A percentile compares a stretch with the other conserved stretches of the same genome.
Conservation (phyloP, 2,888 invertebrate species). For the Thelaira solivaga region DNA sequence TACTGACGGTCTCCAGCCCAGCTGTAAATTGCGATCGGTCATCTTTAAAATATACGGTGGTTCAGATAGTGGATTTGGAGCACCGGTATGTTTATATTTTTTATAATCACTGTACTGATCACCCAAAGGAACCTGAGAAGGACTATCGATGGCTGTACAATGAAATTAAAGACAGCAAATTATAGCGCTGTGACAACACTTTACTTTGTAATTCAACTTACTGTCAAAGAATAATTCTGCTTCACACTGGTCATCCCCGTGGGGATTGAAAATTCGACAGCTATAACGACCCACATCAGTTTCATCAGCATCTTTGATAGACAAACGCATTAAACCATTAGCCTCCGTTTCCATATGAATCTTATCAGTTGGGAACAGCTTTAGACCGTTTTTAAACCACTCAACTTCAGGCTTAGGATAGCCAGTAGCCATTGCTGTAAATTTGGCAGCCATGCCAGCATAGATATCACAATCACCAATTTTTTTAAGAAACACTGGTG, state of each 20-base stretch:
- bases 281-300: conserved; percentile 91
- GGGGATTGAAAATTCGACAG: conserved; percentile 88
- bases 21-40: conserved; percentile 90
- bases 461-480: conserved; percentile 92
- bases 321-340: conserved; percentile 85
- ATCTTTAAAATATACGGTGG: conserved; percentile 94
- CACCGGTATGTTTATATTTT: conserved; percentile 87
- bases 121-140: conserved; percentile 82
- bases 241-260: conserved; percentile 89
- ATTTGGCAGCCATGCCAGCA: conserved; percentile 92
- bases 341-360: conserved; percentile 88
- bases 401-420: conserved; percentile 92
- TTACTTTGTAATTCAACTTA: conserved; percentile 75
- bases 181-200: neutral
- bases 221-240: conserved; percentile 89
- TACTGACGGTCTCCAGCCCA: conserved; percentile 96
- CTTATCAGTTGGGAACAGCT: conserved; percentile 88
- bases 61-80: conserved; percentile 92
- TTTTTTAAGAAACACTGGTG: conserved; percentile 92
- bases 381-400: conserved; percentile 88
- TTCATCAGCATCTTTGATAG: conserved; percentile 86
- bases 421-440: conserved; percentile 94
- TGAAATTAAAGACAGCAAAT: neutral
- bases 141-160: conserved; percentile 41
- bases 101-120: conserved; percentile 92